Percentiles rank a stretch among this genome's conserved stretches.
Conservation (phyloP, 1,140 invertebrate species). For the Euura lappo region DNA sequence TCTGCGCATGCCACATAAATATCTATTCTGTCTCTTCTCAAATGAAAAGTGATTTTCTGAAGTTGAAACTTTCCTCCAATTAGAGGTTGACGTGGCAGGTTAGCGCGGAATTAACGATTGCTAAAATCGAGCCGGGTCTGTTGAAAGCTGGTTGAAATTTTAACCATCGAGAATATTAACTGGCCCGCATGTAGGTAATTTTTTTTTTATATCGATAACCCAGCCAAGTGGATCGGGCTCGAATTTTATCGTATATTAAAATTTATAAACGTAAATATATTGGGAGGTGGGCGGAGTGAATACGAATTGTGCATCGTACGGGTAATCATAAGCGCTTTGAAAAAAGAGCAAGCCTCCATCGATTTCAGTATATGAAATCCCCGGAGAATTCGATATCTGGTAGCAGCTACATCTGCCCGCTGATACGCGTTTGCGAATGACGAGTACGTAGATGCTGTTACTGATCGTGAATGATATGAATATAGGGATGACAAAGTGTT, state of each 20-base stretch:
- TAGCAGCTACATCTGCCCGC: neutral
- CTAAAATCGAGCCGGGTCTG: no score
- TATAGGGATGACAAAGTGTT: neutral
- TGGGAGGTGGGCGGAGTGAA: neutral
- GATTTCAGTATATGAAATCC: neutral
- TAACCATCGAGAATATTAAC: no score
- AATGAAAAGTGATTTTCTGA: no score
- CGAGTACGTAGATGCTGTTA: neutral
- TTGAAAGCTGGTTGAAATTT: no score
- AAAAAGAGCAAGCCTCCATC: neutral
- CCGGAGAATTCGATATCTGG: neutral
- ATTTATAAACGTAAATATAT: conserved; percentile 4
- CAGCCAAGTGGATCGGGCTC: no score
- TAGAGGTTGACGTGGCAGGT: no score
- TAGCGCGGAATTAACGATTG: no score
- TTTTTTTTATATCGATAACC: no score
- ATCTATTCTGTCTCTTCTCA: no score
- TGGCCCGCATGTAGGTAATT: no score
- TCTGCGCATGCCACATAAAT: no score
- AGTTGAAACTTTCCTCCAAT: no score
- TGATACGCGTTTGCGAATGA: neutral
- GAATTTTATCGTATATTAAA: neutral
- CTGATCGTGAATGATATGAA: neutral
- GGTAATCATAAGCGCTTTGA: neutral
- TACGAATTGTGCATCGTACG: neutral